phyloP scores from a whole-genome alignment of 2,797 vertebrate species.

The Acrossocheilus fasciatus region DNA sequence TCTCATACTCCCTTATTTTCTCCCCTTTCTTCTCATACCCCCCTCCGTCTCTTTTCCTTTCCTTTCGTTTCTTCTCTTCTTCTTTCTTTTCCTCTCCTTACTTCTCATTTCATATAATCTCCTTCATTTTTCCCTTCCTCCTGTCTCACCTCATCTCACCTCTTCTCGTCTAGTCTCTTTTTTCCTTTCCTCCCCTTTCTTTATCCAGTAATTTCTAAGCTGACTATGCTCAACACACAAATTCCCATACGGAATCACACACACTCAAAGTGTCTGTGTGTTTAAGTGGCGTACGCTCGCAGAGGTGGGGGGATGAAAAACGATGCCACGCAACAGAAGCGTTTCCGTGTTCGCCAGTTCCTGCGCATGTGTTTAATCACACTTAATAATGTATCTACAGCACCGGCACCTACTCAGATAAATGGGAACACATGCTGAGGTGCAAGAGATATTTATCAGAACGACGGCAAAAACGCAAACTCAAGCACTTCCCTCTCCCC shows the following conservation, averaged over 20 bases:
- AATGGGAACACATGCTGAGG: conserved; percentile 67
- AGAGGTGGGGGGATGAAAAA: conserved; percentile 61
- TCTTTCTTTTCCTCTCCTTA: too few relatives aligned
- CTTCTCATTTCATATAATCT: background rate
- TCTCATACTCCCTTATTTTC: background rate
- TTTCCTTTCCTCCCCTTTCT: conserved; percentile 1
- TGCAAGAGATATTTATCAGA: conserved; percentile 64
- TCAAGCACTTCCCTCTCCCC: conserved; percentile 56
- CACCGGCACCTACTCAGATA: conserved; percentile 59
- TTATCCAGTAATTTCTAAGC: background rate
- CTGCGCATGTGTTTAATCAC: conserved; percentile 67
- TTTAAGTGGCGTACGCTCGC: conserved; percentile 12
- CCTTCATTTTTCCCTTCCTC: background rate
- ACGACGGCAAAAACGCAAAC: conserved; percentile 60
- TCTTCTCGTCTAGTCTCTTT: background rate
- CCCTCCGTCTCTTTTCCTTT: background rate
- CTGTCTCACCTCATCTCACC: background rate
- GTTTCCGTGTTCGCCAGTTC: conserved; percentile 62
- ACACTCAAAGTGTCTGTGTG: conserved; percentile 11
- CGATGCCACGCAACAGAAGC: conserved; percentile 57
- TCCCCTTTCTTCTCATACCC: background rate
- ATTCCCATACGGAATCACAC: background rate
- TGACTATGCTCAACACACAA: background rate
- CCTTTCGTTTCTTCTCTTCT: background rate
- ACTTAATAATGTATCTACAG: conserved; percentile 69